Evolutionary conservation across 2,797 vertebrate genomes (phyloP).

Genomic region (Malurus leucopterus): DNA sequence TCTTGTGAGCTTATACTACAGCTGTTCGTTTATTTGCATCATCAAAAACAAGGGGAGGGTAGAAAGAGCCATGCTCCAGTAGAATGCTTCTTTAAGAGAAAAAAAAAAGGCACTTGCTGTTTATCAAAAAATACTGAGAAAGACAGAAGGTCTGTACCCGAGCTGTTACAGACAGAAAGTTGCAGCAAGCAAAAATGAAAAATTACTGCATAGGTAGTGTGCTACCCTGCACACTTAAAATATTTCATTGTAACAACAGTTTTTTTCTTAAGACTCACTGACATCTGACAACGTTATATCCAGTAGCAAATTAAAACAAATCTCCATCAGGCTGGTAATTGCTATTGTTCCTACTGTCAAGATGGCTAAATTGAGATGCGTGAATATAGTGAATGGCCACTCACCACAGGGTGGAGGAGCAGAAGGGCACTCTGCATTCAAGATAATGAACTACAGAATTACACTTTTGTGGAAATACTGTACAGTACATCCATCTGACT

Average conservation of each 20-base stretch:
- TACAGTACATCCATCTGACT: not conserved
- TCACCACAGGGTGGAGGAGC: not conserved
- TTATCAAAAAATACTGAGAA: conserved; percentile 26
- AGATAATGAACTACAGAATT: not conserved
- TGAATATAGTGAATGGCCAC: not conserved
- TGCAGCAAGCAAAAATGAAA: not conserved
- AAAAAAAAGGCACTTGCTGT: not conserved
- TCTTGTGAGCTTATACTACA: conserved; percentile 17
- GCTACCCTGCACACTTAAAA: not conserved
- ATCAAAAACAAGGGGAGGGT: not conserved
- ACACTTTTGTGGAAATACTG: not conserved
- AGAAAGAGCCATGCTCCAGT: not conserved
- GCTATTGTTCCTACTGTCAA: not conserved
- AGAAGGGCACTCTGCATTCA: not conserved
- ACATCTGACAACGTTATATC: not conserved
- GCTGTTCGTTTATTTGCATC: conserved; percentile 29
- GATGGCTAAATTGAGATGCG: not conserved
- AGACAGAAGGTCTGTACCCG: not conserved
- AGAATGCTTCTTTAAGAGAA: not conserved
- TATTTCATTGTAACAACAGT: not conserved
- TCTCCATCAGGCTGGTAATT: not conserved
- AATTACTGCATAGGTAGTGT: not conserved
- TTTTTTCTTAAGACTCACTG: not conserved
- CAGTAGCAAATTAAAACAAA: not conserved
- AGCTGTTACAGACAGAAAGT: not conserved